Conservation (phyloP, 2,797 vertebrate genomes). For the Centropyge bicolor region DNA sequence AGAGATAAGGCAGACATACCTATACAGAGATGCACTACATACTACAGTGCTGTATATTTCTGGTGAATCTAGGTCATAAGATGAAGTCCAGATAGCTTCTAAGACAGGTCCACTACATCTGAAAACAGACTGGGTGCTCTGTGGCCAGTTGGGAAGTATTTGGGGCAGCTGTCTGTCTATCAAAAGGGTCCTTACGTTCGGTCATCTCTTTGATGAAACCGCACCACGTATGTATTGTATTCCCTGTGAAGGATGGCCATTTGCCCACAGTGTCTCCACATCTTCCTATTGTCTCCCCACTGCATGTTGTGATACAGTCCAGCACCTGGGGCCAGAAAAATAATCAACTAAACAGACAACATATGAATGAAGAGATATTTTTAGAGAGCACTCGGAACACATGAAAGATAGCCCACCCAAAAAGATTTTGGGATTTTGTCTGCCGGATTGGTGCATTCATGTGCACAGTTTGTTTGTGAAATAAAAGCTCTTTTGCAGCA, state of each 20-base stretch:
- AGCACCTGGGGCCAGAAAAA: constrained; percentile 18
- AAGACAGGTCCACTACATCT: constrained; percentile 4
- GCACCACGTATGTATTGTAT: constrained; percentile 12
- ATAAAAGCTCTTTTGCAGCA: neutral
- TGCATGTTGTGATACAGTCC: constrained; percentile 31
- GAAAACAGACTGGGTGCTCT: neutral
- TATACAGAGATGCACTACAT: neutral
- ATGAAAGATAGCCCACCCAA: neutral
- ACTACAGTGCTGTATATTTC: neutral
- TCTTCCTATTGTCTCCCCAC: constrained; percentile 13
- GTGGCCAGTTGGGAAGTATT: neutral
- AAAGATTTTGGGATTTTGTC: neutral
- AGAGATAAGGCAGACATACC: constrained; percentile 16
- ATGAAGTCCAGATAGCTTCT: constrained; percentile 7
- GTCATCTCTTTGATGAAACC: constrained; percentile 14
- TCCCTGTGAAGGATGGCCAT: neutral
- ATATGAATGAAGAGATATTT: constrained; percentile 5
- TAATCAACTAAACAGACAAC: neutral
- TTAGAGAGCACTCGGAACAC: neutral
- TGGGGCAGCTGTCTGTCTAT: constrained; percentile 5
- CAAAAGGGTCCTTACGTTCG: constrained; percentile 15
- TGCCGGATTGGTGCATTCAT: neutral
- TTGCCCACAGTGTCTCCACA: constrained; percentile 19
- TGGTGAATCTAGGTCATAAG: constrained; percentile 8
- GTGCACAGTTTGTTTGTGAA: neutral